Evolutionary conservation across 2,888 invertebrate genomes (phyloP), one percentile per base, ranked within the genome.

Genomic region (Campoplex capitator): DNA sequence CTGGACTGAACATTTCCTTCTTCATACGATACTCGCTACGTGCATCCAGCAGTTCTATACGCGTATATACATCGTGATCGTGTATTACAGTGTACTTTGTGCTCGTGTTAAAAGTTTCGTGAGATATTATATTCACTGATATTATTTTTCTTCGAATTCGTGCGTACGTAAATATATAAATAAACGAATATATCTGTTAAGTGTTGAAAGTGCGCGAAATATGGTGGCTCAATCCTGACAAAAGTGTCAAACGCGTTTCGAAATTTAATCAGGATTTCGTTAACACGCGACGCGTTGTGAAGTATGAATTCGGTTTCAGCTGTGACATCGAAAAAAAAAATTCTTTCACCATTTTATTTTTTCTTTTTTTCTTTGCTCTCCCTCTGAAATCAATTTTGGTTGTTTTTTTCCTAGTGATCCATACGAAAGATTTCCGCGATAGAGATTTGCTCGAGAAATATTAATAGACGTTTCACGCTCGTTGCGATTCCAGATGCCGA

Each of bases 401-500:
- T 23, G 8, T 42, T 68, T 70, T 42, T 42, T 13, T 67, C n/a
- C 32, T 62, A 62, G 32, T 18, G 28, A 32, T 35, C 13, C 28
- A 58, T 58, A 13, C 58, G 28, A 28, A 58, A 58, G 28, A 13
- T 58, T 11, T 13, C 0, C 28, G 28, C 68, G 35, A 70, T 65
- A 13, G 42, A 13, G 38, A 71, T 18, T 48, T 51, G 23, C 58
- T 48, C n/a, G 51, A 68, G 54, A 86, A 81, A 78, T 62, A 84
- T 84, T 81, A 70, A 77, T 23, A 87, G 84, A 85, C 83, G 58
- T 23, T 65, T 71, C 6, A 54, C 54, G 13, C 54, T 65, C 77
- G 45, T 38, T 45, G 65, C 62, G 32, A 16, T 48, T 13, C 28
- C 48, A 7, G 18, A n/a, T 73, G n/a, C 23, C 35, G 73, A 48